phyloP scores from a whole-genome alignment of 2,888 invertebrate genomes.

The Euphydryas editha region DNA sequence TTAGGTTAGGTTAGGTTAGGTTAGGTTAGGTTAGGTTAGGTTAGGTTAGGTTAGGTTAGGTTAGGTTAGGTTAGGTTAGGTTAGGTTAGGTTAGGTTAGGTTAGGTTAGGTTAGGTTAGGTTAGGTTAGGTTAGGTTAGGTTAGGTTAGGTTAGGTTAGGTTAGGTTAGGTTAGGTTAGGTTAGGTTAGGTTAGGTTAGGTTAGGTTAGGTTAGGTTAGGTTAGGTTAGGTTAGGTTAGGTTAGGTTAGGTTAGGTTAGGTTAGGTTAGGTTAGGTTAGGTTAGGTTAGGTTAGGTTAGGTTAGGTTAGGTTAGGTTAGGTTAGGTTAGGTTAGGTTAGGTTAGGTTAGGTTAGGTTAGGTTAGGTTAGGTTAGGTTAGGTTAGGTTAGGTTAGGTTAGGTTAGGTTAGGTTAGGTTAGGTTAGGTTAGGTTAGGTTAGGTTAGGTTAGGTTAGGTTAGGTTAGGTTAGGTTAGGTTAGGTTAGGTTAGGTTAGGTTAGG shows the following conservation, averaged over 20 bases:
- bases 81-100: slow-evolving; percentile 1
- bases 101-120: slow-evolving; percentile 1
- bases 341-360: slow-evolving; percentile 11
- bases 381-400: slow-evolving; percentile 45
- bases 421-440: slow-evolving; percentile 7
- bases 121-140: slow-evolving; percentile 1
- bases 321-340: slow-evolving; percentile 11
- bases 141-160: slow-evolving; percentile 1
- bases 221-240: slow-evolving; percentile 36
- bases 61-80: background rate
- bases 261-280: slow-evolving; percentile 5
- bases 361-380: slow-evolving; percentile 11
- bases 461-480: slow-evolving; percentile 7
- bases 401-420: slow-evolving; percentile 20
- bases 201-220: slow-evolving; percentile 37
- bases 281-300: background rate
- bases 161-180: slow-evolving; percentile 33
- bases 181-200: slow-evolving; percentile 42
- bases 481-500: slow-evolving; percentile 7
- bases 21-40: slow-evolving; percentile 20
- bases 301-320: slow-evolving; percentile 9
- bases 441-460: slow-evolving; percentile 7
- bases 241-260: slow-evolving; percentile 21
- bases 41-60: slow-evolving; percentile 1
- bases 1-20: slow-evolving; percentile 31